These are phyloP conservation scores for Eudemis profundana DNA, from an alignment of 2,888 invertebrate species.

Conservation along the genomic window DNA sequence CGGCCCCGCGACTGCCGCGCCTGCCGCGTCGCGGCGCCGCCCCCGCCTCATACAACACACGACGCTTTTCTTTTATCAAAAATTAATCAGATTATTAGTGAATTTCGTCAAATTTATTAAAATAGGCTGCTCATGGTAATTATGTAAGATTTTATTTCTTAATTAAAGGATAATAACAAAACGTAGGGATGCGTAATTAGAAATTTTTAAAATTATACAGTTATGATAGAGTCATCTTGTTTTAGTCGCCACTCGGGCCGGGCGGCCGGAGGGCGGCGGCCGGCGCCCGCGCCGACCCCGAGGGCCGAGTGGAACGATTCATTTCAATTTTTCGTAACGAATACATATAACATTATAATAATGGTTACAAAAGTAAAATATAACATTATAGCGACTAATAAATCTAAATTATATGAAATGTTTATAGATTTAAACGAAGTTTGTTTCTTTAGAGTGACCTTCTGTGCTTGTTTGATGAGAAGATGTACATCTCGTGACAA, in stretches of 20 bases:
- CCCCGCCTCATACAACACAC: conserved; percentile 52
- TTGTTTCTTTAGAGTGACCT: conserved; percentile 82
- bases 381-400: conserved; percentile 85
- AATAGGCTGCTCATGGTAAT: conserved; percentile 85
- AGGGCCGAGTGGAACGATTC: conserved; percentile 66
- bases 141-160: conserved; percentile 85
- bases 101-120: conserved; percentile 83
- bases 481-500: conserved; percentile 76
- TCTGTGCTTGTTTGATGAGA: conserved; percentile 79
- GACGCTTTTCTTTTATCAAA: conserved; percentile 81
- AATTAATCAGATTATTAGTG: conserved; percentile 80
- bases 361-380: conserved; percentile 85
- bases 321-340: conserved; percentile 82
- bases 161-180: conserved; percentile 85
- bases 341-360: conserved; percentile 85
- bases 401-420: conserved; percentile 86
- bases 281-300: conserved; percentile 17
- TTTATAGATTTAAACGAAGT: conserved; percentile 84
- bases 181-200: conserved; percentile 85
- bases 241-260: conserved; percentile 69
- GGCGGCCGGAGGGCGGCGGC: conserved; percentile 49
- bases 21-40: conserved; percentile 25
- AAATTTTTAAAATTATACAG: conserved; percentile 85
- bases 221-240: conserved; percentile 81
- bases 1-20: conserved; percentile 42